Conservation (phyloP, 2,113 vertebrate species). For the Campylomormyrus numenius region DNA sequence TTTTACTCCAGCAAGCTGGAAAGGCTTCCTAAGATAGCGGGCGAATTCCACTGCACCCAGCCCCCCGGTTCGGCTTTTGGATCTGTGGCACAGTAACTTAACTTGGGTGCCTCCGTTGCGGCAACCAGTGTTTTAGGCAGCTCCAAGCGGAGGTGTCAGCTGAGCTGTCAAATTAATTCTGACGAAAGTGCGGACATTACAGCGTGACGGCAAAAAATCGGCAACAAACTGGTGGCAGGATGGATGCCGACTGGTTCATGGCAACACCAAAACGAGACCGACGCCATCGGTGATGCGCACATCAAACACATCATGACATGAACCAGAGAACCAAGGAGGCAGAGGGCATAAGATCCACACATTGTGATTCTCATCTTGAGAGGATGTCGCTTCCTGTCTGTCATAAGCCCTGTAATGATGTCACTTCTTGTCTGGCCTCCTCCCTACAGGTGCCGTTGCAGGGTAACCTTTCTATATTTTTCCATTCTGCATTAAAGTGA, state of each 20-base stretch:
- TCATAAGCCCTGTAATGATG: neutral
- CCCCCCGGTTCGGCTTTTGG: neutral
- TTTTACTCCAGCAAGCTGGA: neutral
- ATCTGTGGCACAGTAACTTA: neutral
- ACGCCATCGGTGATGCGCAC: neutral
- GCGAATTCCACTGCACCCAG: neutral
- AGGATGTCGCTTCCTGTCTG: neutral
- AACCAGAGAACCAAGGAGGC: neutral
- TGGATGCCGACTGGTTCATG: neutral
- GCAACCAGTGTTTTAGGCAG: neutral
- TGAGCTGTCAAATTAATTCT: neutral
- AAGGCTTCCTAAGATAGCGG: neutral
- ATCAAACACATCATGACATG: neutral
- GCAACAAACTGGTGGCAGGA: neutral
- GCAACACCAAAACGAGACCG: neutral
- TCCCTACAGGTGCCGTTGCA: neutral
- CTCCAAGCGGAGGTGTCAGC: neutral
- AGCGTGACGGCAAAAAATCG: neutral
- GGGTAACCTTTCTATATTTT: neutral
- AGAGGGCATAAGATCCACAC: neutral
- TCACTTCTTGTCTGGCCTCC: neutral
- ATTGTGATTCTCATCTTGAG: neutral
- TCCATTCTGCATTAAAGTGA: neutral
- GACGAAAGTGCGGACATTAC: neutral
- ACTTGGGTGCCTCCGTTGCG: neutral